These are phyloP conservation scores for Chelonia mydas DNA, from an alignment of 2,797 vertebrate species.

Conservation along the genomic window DNA sequence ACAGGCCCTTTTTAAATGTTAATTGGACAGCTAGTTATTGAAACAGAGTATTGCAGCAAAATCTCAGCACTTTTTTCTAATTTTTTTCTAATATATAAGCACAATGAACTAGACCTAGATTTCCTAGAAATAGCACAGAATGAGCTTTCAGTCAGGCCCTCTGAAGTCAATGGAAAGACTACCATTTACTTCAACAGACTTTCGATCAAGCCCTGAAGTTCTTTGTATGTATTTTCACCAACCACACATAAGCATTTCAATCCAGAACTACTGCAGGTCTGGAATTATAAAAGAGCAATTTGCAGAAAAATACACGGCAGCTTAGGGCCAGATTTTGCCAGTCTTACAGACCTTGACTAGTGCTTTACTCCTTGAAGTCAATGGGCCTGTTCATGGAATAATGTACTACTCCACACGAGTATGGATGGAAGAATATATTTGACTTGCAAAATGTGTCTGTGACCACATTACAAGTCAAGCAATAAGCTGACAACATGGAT, in stretches of 20 bases:
- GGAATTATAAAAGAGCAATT: background rate
- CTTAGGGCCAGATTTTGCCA: background rate
- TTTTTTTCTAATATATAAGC: background rate
- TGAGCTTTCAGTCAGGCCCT: background rate
- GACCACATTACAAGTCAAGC: background rate
- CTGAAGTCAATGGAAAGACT: background rate
- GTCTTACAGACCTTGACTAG: background rate
- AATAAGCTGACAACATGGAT: background rate
- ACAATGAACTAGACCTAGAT: slow-evolving; percentile 20
- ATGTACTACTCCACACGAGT: background rate
- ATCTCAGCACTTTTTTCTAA: background rate
- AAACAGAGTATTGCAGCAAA: background rate
- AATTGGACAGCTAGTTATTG: background rate
- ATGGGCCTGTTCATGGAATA: background rate
- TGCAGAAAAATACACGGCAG: background rate
- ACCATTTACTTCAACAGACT: background rate
- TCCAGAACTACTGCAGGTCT: background rate
- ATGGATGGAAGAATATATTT: background rate
- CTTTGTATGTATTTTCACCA: background rate
- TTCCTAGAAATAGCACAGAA: background rate
- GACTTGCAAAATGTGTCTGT: background rate
- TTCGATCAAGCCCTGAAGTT: background rate
- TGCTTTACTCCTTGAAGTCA: background rate
- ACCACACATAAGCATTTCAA: background rate
- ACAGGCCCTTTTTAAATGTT: background rate